phyloP scores from a whole-genome alignment of 2,797 vertebrate genomes.

The Lithobates sylvaticus region DNA sequence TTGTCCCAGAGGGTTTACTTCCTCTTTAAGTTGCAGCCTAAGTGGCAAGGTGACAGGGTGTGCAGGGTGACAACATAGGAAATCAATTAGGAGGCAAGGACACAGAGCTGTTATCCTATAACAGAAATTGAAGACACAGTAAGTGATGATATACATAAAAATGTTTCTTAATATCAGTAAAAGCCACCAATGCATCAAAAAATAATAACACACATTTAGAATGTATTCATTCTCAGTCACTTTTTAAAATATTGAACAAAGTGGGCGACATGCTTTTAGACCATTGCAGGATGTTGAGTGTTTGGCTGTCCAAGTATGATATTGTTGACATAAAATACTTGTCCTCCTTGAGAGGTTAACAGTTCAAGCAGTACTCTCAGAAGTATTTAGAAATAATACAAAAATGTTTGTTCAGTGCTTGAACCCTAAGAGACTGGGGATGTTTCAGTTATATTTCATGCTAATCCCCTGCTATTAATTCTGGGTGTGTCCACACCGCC shows the following conservation, averaged over 20 bases:
- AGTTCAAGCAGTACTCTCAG: not conserved
- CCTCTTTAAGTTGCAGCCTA: too few relatives aligned
- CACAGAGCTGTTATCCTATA: too few relatives aligned
- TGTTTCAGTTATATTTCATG: not conserved
- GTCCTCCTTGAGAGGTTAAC: not conserved
- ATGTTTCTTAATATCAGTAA: too few relatives aligned
- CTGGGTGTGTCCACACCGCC: slow-evolving; percentile 34
- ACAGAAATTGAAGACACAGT: too few relatives aligned
- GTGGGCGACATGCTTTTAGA: not conserved
- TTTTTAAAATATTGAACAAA: not conserved
- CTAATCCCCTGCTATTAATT: slow-evolving; percentile 28
- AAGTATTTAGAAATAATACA: slow-evolving; percentile 20
- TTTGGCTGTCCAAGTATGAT: not conserved
- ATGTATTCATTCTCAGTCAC: not conserved
- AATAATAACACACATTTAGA: too few relatives aligned
- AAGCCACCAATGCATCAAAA: too few relatives aligned
- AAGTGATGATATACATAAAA: too few relatives aligned
- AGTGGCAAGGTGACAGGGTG: too few relatives aligned
- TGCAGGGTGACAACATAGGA: too few relatives aligned
- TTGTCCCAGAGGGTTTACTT: too few relatives aligned
- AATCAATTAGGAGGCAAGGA: too few relatives aligned
- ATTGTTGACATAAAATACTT: not conserved
- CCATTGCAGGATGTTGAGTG: too few relatives aligned
- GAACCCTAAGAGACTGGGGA: not conserved
- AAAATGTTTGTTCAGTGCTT: not conserved